These are phyloP conservation scores for Ichneumoninae sp. DNA, from an alignment of 2,888 invertebrate genomes.

Conservation along the genomic window DNA sequence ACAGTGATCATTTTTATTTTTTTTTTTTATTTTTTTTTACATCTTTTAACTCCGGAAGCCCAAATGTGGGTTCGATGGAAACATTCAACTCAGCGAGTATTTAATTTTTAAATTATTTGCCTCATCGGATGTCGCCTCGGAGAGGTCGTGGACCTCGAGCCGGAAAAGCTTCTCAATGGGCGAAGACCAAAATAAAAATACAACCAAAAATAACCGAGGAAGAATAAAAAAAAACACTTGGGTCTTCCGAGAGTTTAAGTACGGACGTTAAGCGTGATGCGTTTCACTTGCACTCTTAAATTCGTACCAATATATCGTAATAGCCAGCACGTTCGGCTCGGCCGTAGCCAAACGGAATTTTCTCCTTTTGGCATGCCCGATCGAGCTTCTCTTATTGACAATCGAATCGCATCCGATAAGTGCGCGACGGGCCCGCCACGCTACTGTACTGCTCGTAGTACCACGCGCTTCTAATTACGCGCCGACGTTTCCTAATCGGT, in stretches of 20 bases:
- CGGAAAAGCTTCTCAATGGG: background rate
- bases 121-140: too few species aligned
- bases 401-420: conserved; percentile 74
- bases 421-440: conserved; percentile 48
- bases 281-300: conserved; percentile 51
- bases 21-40: background rate
- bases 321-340: conserved; percentile 36
- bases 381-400: conserved; percentile 73
- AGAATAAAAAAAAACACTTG: background rate
- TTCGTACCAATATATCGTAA: conserved; percentile 49
- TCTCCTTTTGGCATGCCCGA: conserved; percentile 74
- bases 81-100: background rate
- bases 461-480: conserved; percentile 79
- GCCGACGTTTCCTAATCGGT: conserved; percentile 81
- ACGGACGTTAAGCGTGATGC: background rate
- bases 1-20: background rate
- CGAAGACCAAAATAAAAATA: background rate
- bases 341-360: conserved; percentile 69
- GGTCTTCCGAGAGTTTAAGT: background rate
- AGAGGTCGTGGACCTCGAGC: background rate
- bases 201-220: background rate
- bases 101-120: background rate
- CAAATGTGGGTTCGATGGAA: background rate
- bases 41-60: too few species aligned
- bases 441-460: background rate